Percentiles rank a stretch among this genome's conserved stretches.
Evolutionary conservation across 1,140 invertebrate species (phyloP).

Genomic region (Camponotus pennsylvanicus): DNA sequence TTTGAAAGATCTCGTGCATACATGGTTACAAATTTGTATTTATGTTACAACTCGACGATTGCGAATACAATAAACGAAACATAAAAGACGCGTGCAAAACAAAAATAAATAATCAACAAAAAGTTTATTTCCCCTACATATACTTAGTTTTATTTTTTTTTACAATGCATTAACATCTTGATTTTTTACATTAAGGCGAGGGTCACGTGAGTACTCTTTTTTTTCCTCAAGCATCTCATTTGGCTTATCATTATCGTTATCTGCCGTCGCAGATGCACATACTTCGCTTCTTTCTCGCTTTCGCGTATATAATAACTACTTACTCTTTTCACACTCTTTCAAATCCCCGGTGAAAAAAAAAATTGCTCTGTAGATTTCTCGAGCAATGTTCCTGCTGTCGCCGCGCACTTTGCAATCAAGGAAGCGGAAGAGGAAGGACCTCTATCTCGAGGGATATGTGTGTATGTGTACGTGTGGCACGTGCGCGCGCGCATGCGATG

Average conservation of each 20-base stretch:
- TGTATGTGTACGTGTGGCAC: conserved; percentile 1
- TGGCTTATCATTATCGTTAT: conserved; percentile 26
- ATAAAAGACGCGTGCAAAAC: not conserved
- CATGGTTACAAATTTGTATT: not conserved
- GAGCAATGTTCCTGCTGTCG: conserved; percentile 18
- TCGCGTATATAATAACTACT: not conserved
- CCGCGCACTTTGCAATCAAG: conserved; percentile 38
- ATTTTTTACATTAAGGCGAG: conserved; percentile 67
- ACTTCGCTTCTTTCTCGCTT: conserved; percentile 41
- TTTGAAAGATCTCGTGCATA: not conserved
- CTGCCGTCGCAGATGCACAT: conserved; percentile 22
- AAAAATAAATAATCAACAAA: conserved; percentile 52
- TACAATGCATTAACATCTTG: conserved; percentile 69
- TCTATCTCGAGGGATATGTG: conserved; percentile 13
- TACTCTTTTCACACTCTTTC: not conserved
- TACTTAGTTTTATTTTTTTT: conserved; percentile 69
- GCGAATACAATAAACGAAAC: conserved; percentile 3
- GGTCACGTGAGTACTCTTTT: conserved; percentile 51
- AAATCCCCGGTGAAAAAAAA: not conserved
- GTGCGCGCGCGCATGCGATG: not conserved
- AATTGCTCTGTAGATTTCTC: not conserved
- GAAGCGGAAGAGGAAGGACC: conserved; percentile 39
- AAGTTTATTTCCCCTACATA: conserved; percentile 59
- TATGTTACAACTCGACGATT: not conserved
- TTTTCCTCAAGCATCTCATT: conserved; percentile 13